These are phyloP conservation scores for Bagarius yarrelli DNA, from an alignment of 2,113 vertebrate species.

Conservation along the genomic window DNA sequence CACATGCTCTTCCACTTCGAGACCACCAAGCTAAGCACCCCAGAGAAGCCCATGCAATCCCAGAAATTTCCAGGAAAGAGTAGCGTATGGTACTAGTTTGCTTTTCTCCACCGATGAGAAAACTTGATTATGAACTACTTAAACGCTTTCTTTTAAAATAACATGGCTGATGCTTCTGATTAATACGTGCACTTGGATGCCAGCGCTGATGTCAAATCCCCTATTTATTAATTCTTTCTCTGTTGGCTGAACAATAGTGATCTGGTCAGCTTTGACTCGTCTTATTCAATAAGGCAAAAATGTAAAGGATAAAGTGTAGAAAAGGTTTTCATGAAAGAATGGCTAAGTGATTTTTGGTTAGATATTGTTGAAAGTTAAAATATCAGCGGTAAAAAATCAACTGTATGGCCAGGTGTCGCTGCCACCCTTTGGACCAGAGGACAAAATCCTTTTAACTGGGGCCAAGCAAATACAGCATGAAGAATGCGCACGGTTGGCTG, in stretches of 20 bases:
- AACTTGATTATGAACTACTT: slow-evolving; percentile 9
- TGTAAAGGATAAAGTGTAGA: background rate
- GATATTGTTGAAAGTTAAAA: background rate
- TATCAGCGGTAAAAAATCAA: slow-evolving; percentile 28
- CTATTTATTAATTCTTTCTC: slow-evolving; percentile 12
- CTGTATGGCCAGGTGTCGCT: slow-evolving; percentile 9
- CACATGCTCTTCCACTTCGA: slow-evolving; percentile 12
- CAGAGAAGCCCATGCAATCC: slow-evolving; percentile 32
- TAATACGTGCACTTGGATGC: background rate
- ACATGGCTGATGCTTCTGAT: background rate
- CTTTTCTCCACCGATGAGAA: slow-evolving; percentile 17
- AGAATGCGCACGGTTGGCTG: slow-evolving; percentile 75
- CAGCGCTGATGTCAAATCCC: background rate
- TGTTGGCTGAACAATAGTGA: slow-evolving; percentile 4
- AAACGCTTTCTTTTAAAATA: background rate
- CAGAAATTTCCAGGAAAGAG: slow-evolving; percentile 23
- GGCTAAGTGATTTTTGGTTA: background rate
- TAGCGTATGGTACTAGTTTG: slow-evolving; percentile 22
- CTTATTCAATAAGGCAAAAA: slow-evolving; percentile 9
- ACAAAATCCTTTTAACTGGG: slow-evolving; percentile 47
- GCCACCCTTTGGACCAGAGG: slow-evolving; percentile 38
- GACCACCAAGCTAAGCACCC: slow-evolving; percentile 47
- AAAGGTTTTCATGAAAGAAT: slow-evolving; percentile 9
- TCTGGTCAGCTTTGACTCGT: slow-evolving; percentile 1
- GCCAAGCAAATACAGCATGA: slow-evolving; percentile 65